Percentiles rank a stretch among this genome's conserved stretches.
phyloP scores from a whole-genome alignment of 1,140 invertebrate species.

The Yoshiicerus persimilis region DNA sequence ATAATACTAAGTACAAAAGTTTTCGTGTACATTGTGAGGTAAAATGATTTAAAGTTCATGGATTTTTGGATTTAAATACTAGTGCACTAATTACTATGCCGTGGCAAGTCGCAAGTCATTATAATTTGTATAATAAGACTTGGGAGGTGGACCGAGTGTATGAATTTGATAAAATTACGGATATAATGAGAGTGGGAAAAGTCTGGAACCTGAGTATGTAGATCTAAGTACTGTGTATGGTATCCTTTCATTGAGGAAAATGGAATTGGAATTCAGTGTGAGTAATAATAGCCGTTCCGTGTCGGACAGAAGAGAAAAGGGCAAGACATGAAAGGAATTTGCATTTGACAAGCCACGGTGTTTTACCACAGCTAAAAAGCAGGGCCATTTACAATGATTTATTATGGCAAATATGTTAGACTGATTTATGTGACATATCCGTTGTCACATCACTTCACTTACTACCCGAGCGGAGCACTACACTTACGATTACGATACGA shows the following conservation, averaged over 20 bases:
- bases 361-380: neutral
- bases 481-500: neutral
- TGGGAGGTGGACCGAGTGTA: neutral
- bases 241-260: neutral
- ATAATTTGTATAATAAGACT: too few relatives aligned
- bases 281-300: neutral
- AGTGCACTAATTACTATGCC: too few relatives aligned
- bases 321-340: constrained; percentile 11
- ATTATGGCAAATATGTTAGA: constrained; percentile 20
- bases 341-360: constrained; percentile 6
- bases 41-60: too few relatives aligned
- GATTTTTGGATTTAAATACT: too few relatives aligned
- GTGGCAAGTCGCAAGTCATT: too few relatives aligned
- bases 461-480: neutral
- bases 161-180: neutral
- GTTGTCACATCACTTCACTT: constrained; percentile 19
- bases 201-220: too few relatives aligned
- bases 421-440: constrained; percentile 17
- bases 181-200: neutral
- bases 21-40: too few relatives aligned
- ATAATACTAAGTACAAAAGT: too few relatives aligned
- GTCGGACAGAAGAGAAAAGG: neutral
- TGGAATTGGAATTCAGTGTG: neutral
- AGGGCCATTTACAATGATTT: constrained; percentile 17
- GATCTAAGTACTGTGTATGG: too few relatives aligned